A percentile compares a stretch with the other conserved stretches of the same genome.
Evolutionary conservation across 2,888 invertebrate genomes (phyloP).

Genomic region (Bellardia pandia): DNA sequence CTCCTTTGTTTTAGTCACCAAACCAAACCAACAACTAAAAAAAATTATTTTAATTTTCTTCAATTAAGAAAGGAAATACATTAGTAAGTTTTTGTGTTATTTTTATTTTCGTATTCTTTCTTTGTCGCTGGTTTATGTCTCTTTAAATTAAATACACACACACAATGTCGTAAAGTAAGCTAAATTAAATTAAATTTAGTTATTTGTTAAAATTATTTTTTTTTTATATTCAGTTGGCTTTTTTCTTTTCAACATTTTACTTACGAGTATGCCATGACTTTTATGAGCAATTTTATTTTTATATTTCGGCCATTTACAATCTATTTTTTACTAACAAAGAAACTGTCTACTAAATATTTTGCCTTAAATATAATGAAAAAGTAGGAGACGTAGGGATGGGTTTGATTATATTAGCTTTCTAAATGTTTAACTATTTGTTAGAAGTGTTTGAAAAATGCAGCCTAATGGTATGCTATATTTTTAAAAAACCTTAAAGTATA

Average conservation of each 20-base stretch:
- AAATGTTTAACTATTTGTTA: slow-evolving; percentile 11
- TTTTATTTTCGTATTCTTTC: slow-evolving; percentile 18
- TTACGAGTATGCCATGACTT: slow-evolving; percentile 36
- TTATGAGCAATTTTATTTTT: slow-evolving; percentile 54
- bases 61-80: slow-evolving; percentile 41
- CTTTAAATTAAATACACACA: slow-evolving; percentile 26
- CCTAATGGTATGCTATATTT: slow-evolving; percentile 1
- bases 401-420: background rate
- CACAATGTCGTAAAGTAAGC: slow-evolving; percentile 41
- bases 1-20: slow-evolving; percentile 26
- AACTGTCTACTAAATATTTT: background rate
- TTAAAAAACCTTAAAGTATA: background rate
- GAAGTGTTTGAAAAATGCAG: background rate
- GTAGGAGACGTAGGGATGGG: background rate
- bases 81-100: slow-evolving; percentile 22
- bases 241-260: background rate
- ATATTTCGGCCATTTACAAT: slow-evolving; percentile 26
- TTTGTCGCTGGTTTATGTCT: slow-evolving; percentile 34
- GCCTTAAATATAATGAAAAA: background rate
- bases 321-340: background rate
- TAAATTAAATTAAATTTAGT: slow-evolving; percentile 58
- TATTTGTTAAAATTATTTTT: slow-evolving; percentile 18
- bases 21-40: slow-evolving; percentile 37
- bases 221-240: background rate
- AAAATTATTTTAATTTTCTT: slow-evolving; percentile 57